A percentile compares a stretch with the other conserved stretches of the same genome.
Evolutionary conservation across 2,888 invertebrate species (phyloP).

Genomic region (Stenchaetothrips biformis): DNA sequence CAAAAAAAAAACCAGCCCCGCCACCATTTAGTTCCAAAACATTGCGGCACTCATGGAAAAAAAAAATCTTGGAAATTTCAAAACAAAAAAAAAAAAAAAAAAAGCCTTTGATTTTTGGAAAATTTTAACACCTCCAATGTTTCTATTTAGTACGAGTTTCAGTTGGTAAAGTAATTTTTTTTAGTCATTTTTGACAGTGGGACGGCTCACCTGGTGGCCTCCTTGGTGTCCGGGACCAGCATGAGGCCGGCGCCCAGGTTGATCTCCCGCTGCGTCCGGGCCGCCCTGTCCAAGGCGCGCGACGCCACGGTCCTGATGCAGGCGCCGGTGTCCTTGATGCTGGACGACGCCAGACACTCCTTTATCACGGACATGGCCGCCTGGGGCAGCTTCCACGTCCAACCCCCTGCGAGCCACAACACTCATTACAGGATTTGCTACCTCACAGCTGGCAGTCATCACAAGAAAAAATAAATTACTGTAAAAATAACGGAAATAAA

Average conservation of each 20-base stretch:
- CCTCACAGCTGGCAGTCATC: too few relatives aligned
- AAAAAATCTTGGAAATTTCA: too few relatives aligned
- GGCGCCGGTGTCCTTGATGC: not conserved
- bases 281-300: not conserved
- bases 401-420: not conserved
- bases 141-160: too few relatives aligned
- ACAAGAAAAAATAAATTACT: not conserved
- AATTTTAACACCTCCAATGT: too few relatives aligned
- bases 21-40: too few relatives aligned
- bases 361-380: conserved; percentile 8
- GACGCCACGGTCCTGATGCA: not conserved
- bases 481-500: not conserved
- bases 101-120: too few relatives aligned
- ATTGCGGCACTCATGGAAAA: too few relatives aligned
- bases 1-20: too few relatives aligned
- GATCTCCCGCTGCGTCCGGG: not conserved
- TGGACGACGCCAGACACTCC: not conserved
- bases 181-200: too few relatives aligned
- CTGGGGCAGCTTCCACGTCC: conserved; percentile 10
- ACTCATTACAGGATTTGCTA: not conserved
- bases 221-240: conserved; percentile 10
- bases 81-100: too few relatives aligned
- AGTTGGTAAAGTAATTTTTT: too few relatives aligned
- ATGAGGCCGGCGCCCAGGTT: not conserved
- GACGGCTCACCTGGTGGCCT: not conserved